A percentile compares a stretch with the other conserved stretches of the same genome.
phyloP scores from a whole-genome alignment of 2,113 vertebrate genomes.

The Chunga burmeisteri region DNA sequence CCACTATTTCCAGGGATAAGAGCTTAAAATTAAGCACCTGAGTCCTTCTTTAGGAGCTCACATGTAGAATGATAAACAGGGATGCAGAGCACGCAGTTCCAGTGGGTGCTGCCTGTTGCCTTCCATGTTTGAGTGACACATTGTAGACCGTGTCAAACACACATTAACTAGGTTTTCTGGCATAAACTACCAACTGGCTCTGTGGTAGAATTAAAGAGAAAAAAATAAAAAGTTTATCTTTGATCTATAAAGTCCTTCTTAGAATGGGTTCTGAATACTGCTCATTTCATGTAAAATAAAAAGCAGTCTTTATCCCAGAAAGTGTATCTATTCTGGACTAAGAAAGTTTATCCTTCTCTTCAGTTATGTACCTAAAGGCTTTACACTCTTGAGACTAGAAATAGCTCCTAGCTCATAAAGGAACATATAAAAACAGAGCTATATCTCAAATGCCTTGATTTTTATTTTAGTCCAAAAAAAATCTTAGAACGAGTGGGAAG shows the following conservation, averaged over 20 bases:
- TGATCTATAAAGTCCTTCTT: background rate
- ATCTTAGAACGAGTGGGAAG: background rate
- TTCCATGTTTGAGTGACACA: background rate
- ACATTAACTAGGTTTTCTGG: background rate
- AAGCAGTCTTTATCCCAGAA: background rate
- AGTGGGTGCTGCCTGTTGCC: background rate
- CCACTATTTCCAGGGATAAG: background rate
- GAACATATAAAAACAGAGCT: background rate
- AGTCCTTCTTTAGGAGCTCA: background rate
- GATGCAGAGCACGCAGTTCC: background rate
- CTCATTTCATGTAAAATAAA: background rate
- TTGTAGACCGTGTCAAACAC: background rate
- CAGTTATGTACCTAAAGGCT: background rate
- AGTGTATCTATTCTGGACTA: background rate
- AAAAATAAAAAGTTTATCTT: background rate
- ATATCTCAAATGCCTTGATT: background rate
- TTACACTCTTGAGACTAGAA: background rate
- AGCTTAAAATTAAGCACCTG: background rate
- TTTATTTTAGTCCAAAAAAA: background rate
- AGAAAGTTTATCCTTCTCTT: background rate
- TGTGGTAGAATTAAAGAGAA: background rate
- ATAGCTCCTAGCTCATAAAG: background rate
- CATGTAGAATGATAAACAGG: background rate
- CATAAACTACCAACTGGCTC: background rate
- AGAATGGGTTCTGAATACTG: background rate